phyloP scores from a whole-genome alignment of 2,113 vertebrate genomes.

The Ramphastos sulfuratus region DNA sequence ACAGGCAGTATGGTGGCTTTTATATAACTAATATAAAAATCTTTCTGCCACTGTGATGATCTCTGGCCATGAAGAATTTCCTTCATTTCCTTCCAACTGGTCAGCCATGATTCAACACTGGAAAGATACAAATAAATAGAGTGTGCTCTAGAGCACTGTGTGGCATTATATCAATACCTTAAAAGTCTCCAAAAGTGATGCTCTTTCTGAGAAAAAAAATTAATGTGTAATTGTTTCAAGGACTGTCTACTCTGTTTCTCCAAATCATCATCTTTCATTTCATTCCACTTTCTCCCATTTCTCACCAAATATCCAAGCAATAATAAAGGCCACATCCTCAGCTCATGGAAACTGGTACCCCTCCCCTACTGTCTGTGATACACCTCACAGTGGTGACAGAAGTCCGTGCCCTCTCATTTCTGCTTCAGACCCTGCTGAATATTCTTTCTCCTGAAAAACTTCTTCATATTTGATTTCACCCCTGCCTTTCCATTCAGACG shows the following conservation, averaged over 20 bases:
- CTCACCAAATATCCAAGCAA: not conserved
- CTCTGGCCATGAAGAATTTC: not conserved
- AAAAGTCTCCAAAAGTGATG: not conserved
- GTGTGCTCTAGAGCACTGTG: not conserved
- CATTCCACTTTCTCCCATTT: not conserved
- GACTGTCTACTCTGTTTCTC: not conserved
- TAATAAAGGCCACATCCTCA: not conserved
- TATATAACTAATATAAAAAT: not conserved
- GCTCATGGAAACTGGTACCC: not conserved
- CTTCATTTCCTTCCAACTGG: not conserved
- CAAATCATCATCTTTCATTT: not conserved
- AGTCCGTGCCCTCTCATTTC: not conserved
- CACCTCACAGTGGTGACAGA: rapidly evolving
- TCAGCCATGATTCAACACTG: not conserved
- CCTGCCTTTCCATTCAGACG: not conserved
- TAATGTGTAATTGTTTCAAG: not conserved
- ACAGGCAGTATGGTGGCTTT: not conserved
- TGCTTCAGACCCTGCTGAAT: not conserved
- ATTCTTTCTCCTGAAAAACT: not conserved
- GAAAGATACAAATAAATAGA: not conserved
- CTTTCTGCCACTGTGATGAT: not conserved
- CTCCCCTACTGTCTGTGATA: not conserved
- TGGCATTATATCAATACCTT: not conserved
- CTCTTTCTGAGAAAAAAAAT: not conserved
- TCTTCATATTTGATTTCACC: not conserved